phyloP scores from a whole-genome alignment of 1,140 invertebrate species.

The Drosophila neocordata region DNA sequence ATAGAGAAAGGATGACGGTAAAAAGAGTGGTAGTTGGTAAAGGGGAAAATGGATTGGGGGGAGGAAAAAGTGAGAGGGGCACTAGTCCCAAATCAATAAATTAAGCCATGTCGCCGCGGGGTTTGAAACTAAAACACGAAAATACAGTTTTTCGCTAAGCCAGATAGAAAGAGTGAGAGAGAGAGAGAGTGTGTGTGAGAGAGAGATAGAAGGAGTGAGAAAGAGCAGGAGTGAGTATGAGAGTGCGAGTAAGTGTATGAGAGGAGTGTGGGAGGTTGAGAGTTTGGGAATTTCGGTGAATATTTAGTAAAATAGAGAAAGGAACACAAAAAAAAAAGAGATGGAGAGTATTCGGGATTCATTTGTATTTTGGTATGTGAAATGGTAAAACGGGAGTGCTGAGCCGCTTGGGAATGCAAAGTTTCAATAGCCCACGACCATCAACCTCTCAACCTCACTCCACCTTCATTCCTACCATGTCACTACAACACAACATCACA shows the following conservation, averaged over 20 bases:
- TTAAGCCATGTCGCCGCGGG: conserved; percentile 32
- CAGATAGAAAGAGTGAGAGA: background rate
- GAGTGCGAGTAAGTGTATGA: background rate
- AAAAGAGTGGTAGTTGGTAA: background rate
- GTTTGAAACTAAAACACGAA: conserved; percentile 26
- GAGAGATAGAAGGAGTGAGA: background rate
- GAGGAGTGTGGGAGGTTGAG: background rate
- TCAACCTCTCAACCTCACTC: background rate
- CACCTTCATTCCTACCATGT: no score
- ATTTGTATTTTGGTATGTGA: background rate
- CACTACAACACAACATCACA: no score
- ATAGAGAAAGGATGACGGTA: background rate
- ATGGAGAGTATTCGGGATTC: background rate
- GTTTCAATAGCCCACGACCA: conserved; percentile 38
- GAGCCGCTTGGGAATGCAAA: conserved; percentile 48
- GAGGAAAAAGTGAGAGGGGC: no score
- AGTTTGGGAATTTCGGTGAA: conserved; percentile 2
- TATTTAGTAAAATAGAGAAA: background rate
- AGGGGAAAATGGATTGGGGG: no score
- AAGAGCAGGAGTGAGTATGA: background rate
- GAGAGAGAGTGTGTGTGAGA: background rate
- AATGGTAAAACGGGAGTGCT: conserved; percentile 2
- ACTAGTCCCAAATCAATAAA: conserved; percentile 59
- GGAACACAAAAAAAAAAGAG: no score
- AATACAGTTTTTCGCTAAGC: conserved; percentile 14